phyloP scores from a whole-genome alignment of 2,888 invertebrate species.

The Phaedon cochleariae region DNA sequence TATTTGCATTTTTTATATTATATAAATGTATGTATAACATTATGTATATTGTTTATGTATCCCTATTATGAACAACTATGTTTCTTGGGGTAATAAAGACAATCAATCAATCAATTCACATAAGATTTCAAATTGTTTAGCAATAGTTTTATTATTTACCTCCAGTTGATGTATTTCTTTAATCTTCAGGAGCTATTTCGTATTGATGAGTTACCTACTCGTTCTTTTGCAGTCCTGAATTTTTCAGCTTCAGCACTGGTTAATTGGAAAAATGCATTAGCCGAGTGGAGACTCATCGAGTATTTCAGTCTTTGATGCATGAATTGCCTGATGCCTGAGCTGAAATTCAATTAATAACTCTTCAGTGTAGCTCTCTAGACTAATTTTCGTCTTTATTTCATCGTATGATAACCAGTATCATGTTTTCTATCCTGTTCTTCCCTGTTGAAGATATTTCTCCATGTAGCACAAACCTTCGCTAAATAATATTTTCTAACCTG shows the following conservation, averaged over 20 bases:
- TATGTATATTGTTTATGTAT: too few relatives aligned
- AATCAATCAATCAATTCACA: too few relatives aligned
- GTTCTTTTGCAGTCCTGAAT: neutral
- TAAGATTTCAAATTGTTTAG: too few relatives aligned
- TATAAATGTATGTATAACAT: too few relatives aligned
- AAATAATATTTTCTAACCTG: too few relatives aligned
- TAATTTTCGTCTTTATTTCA: neutral
- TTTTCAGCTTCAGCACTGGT: neutral
- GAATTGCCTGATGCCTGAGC: neutral
- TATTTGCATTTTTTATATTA: too few relatives aligned
- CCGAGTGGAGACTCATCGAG: neutral
- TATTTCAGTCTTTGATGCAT: neutral
- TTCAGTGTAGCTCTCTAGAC: neutral
- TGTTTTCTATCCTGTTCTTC: neutral
- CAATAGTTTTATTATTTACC: too few relatives aligned
- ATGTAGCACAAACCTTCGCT: neutral
- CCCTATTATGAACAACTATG: too few relatives aligned
- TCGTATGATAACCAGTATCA: neutral
- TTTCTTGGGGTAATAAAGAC: too few relatives aligned
- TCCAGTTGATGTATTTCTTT: too few relatives aligned
- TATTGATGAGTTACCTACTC: too few relatives aligned
- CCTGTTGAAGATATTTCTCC: neutral
- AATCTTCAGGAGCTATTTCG: neutral
- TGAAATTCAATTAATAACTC: neutral
- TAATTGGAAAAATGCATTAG: neutral